These are phyloP conservation scores for Agriopis leucophaearia DNA, from an alignment of 2,888 invertebrate genomes.

Conservation along the genomic window DNA sequence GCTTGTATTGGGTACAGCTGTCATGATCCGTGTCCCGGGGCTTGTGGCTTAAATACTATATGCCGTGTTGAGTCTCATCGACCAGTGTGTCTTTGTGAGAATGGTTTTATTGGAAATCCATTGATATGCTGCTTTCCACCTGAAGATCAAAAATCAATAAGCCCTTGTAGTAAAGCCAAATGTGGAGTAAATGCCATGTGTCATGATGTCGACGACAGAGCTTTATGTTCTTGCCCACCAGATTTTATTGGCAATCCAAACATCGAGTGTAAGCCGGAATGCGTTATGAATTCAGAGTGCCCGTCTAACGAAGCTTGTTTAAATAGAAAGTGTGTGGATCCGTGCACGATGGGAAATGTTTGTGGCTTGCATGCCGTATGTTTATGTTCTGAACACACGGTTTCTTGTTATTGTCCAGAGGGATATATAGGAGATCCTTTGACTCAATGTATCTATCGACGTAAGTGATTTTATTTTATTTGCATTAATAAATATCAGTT, in stretches of 20 bases:
- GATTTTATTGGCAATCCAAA: constrained; percentile 93
- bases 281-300: constrained; percentile 94
- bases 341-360: constrained; percentile 89
- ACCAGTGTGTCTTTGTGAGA: constrained; percentile 92
- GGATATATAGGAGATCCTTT: constrained; percentile 94
- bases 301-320: constrained; percentile 90
- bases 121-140: constrained; percentile 89
- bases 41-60: constrained; percentile 91
- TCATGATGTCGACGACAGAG: constrained; percentile 88
- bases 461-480: constrained; percentile 63
- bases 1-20: constrained; percentile 94
- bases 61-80: constrained; percentile 93
- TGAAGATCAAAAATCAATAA: constrained; percentile 83
- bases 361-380: constrained; percentile 95
- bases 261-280: constrained; percentile 92
- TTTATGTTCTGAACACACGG: constrained; percentile 92
- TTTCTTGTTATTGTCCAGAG: constrained; percentile 92
- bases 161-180: constrained; percentile 91
- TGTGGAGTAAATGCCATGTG: constrained; percentile 94
- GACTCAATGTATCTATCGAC: constrained; percentile 89
- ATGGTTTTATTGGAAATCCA: constrained; percentile 92
- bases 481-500: not conserved
- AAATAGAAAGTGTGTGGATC: constrained; percentile 90
- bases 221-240: constrained; percentile 92
- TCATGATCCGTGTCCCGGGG: constrained; percentile 93